phyloP scores from a whole-genome alignment of 2,888 invertebrate genomes.

The Alloplasta piceator region DNA sequence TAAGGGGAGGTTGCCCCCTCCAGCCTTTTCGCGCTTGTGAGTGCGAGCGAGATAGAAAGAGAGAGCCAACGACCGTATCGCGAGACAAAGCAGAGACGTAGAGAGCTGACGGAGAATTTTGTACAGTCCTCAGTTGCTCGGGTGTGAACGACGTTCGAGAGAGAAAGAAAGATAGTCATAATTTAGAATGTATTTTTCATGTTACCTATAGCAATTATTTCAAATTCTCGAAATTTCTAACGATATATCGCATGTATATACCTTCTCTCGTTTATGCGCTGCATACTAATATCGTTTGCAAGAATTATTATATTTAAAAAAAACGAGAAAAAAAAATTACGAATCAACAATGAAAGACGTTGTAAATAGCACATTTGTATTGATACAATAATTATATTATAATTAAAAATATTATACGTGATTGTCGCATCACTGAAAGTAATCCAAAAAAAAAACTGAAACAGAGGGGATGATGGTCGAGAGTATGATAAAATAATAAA shows the following conservation, averaged over 20 bases:
- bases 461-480: slow-evolving; percentile 32
- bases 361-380: slow-evolving; percentile 70
- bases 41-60: no score
- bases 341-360: slow-evolving; percentile 60
- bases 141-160: slow-evolving; percentile 33
- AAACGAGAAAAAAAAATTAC: slow-evolving; percentile 6
- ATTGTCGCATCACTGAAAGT: slow-evolving; percentile 54
- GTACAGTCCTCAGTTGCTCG: slow-evolving; percentile 49
- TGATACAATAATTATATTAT: slow-evolving; percentile 62
- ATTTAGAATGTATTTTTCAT: slow-evolving; percentile 67
- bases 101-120: slow-evolving; percentile 49
- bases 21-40: slow-evolving; percentile 7
- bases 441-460: slow-evolving; percentile 45
- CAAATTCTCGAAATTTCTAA: slow-evolving; percentile 55
- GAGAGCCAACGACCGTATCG: slow-evolving; percentile 16
- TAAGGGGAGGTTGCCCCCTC: neutral
- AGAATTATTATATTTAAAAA: slow-evolving; percentile 62
- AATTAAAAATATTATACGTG: slow-evolving; percentile 61
- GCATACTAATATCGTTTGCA: slow-evolving; percentile 67
- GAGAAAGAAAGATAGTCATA: slow-evolving; percentile 51
- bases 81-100: neutral
- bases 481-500: slow-evolving; percentile 55
- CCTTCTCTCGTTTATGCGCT: slow-evolving; percentile 65
- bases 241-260: slow-evolving; percentile 71
- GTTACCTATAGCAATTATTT: slow-evolving; percentile 64